phyloP scores from a whole-genome alignment of 2,113 vertebrate species.

The Pithys albifrons region DNA sequence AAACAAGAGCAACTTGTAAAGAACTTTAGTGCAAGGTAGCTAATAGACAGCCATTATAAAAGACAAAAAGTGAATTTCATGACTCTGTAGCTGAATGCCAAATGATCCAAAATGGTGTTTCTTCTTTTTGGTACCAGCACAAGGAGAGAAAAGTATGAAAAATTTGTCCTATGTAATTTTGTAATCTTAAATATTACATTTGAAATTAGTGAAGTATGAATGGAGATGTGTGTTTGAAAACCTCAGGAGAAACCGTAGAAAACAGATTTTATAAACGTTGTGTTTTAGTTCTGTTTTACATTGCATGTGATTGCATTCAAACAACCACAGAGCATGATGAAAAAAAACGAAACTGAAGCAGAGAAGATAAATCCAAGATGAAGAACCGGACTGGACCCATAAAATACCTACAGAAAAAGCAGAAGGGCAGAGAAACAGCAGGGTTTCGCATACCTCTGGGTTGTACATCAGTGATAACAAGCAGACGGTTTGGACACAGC shows the following conservation, averaged over 20 bases:
- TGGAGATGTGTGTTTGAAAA: neutral
- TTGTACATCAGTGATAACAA: too few relatives aligned
- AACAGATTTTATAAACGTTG: neutral
- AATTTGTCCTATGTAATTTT: neutral
- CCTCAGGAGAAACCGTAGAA: neutral
- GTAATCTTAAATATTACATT: too few relatives aligned
- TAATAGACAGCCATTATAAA: neutral
- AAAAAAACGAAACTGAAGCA: neutral
- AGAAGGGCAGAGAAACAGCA: neutral
- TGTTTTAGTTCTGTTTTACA: neutral
- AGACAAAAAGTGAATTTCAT: neutral
- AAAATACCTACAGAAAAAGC: neutral
- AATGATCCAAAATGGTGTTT: neutral
- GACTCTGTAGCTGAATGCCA: neutral
- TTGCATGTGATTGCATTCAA: neutral
- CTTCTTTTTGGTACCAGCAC: neutral
- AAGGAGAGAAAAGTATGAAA: neutral
- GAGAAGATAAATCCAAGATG: neutral
- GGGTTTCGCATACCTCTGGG: neutral
- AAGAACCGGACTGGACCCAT: neutral
- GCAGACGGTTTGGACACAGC: neutral
- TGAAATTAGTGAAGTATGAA: neutral
- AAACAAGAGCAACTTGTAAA: neutral
- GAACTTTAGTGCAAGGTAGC: neutral
- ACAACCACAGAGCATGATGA: neutral